phyloP scores from a whole-genome alignment of 2,113 vertebrate genomes.

The Gasterosteus aculeatus region DNA sequence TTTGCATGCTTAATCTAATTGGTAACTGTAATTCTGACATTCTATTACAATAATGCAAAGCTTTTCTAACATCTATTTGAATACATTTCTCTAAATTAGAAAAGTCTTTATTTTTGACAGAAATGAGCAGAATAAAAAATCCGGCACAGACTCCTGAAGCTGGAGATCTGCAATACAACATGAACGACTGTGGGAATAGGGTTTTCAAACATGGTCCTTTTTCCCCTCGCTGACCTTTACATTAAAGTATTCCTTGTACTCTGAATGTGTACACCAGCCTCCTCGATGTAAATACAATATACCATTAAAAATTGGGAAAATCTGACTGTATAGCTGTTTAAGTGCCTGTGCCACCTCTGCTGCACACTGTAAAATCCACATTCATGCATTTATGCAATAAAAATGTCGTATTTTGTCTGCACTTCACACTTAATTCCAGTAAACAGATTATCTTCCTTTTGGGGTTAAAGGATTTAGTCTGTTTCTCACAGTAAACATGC shows the following conservation, averaged over 20 bases:
- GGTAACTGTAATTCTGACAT: neutral
- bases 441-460: conserved; percentile 27
- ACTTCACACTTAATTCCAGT: neutral
- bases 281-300: neutral
- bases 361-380: neutral
- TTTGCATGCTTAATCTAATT: neutral
- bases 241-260: neutral
- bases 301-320: neutral
- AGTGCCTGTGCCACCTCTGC: neutral
- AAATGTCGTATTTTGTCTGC: conserved; percentile 8
- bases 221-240: neutral
- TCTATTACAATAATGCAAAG: neutral
- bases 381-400: neutral
- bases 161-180: neutral
- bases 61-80: neutral
- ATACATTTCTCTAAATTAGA: neutral
- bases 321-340: neutral
- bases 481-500: neutral
- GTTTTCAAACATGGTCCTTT: neutral
- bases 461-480: conserved; percentile 14
- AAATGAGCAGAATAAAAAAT: neutral
- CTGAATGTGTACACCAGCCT: neutral
- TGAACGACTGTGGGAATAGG: neutral
- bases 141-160: neutral
- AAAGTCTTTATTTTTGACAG: neutral